phyloP scores from a whole-genome alignment of 2,888 invertebrate species.

The Agriopis leucophaearia region DNA sequence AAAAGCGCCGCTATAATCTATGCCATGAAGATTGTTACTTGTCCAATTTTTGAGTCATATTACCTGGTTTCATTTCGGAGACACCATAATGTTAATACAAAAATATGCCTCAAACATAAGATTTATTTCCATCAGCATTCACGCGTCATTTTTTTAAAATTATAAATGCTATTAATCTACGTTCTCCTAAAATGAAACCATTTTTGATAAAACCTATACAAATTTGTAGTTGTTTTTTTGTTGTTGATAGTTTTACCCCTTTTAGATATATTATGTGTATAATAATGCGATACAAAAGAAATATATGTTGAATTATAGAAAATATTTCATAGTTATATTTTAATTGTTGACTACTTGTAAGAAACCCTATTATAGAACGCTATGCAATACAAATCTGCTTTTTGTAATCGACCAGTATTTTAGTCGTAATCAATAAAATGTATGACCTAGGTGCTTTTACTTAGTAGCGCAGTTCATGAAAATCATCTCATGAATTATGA shows the following conservation, averaged over 20 bases:
- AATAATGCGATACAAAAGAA: slow-evolving; percentile 60
- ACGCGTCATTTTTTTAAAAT: background rate
- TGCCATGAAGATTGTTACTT: slow-evolving; percentile 38
- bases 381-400: slow-evolving; percentile 60
- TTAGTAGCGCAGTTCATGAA: slow-evolving; percentile 23
- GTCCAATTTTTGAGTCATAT: slow-evolving; percentile 61
- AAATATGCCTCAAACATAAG: background rate
- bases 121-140: background rate
- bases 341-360: slow-evolving; percentile 85
- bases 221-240: slow-evolving; percentile 72
- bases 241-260: slow-evolving; percentile 73
- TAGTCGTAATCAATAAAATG: slow-evolving; percentile 37
- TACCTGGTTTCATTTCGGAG: slow-evolving; percentile 58
- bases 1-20: background rate
- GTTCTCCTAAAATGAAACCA: slow-evolving; percentile 56
- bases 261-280: slow-evolving; percentile 61
- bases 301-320: slow-evolving; percentile 65
- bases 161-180: slow-evolving; percentile 16
- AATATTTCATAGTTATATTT: slow-evolving; percentile 75
- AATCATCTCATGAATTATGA: background rate
- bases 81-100: slow-evolving; percentile 22
- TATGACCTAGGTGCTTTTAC: slow-evolving; percentile 38
- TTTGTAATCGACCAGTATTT: slow-evolving; percentile 69
- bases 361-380: slow-evolving; percentile 67
- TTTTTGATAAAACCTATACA: slow-evolving; percentile 83